These are phyloP conservation scores for Falco cherrug DNA, from an alignment of 2,797 vertebrate species.

Conservation along the genomic window DNA sequence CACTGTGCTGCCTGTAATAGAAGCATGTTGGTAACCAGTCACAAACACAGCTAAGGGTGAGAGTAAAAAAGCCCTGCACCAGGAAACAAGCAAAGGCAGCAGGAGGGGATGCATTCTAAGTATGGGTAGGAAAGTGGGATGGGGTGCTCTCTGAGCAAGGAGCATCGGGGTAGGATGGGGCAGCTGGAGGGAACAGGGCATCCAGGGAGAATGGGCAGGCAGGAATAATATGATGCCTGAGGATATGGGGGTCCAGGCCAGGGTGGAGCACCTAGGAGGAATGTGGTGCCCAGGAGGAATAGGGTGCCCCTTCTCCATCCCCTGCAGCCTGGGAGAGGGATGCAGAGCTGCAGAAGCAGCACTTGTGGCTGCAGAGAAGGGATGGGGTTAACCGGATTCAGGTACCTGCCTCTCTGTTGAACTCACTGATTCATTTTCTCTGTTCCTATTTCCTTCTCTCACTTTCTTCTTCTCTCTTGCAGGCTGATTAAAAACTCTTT, in stretches of 20 bases:
- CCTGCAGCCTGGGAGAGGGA: not conserved
- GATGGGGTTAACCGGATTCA: conserved; percentile 55
- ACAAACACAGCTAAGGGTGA: not conserved
- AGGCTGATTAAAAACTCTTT: conserved; percentile 73
- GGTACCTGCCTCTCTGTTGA: not conserved
- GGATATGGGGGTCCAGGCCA: not conserved
- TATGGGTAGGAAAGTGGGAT: not conserved
- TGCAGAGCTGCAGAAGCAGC: not conserved
- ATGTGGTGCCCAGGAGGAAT: not conserved
- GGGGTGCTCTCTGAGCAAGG: not conserved
- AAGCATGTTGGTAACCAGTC: not conserved
- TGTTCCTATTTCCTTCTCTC: conserved; percentile 52
- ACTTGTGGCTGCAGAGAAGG: not conserved
- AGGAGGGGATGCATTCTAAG: not conserved
- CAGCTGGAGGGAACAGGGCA: not conserved
- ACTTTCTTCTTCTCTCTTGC: conserved; percentile 65
- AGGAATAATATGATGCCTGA: not conserved
- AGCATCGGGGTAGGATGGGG: not conserved
- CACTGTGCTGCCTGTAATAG: not conserved
- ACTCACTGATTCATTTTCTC: conserved; percentile 68
- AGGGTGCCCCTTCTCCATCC: not conserved
- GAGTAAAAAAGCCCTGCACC: not conserved
- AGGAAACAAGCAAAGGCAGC: not conserved
- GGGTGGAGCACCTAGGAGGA: not conserved
- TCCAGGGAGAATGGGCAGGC: not conserved